Conservation (phyloP, 2,888 invertebrate genomes). For the Papilio demoleus region DNA sequence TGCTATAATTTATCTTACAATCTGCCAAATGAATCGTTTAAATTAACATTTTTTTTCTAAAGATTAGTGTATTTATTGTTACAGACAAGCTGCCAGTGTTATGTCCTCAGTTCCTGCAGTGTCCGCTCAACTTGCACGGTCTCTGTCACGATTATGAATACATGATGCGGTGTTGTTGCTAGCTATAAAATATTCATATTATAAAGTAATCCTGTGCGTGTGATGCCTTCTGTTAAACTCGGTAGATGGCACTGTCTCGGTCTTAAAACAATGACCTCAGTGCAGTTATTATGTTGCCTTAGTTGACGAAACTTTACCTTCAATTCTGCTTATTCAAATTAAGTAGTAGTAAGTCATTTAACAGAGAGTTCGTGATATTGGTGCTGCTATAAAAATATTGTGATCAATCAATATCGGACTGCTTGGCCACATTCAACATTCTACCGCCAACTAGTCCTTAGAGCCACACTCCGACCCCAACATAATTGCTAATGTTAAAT, state of each 20-base stretch:
- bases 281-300: not conserved
- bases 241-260: not conserved
- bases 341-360: no score
- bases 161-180: conserved; percentile 86
- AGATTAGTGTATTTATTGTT: conserved; percentile 48
- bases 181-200: conserved; percentile 31
- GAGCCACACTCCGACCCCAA: no score
- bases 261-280: not conserved
- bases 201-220: no score
- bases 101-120: conserved; percentile 81
- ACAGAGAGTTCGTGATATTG: no score
- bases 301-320: no score
- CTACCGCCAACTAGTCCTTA: no score
- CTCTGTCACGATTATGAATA: conserved; percentile 86
- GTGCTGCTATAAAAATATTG: not conserved
- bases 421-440: no score
- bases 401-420: no score
- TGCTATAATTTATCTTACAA: no score
- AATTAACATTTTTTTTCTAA: not conserved
- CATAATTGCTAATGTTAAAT: no score
- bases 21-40: not conserved
- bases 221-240: no score
- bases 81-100: conserved; percentile 83
- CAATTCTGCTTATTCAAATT: no score
- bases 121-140: conserved; percentile 82